Evolutionary conservation across 2,797 vertebrate genomes (phyloP), one percentile per base, ranked within the genome.

Genomic region (Falco cherrug): DNA sequence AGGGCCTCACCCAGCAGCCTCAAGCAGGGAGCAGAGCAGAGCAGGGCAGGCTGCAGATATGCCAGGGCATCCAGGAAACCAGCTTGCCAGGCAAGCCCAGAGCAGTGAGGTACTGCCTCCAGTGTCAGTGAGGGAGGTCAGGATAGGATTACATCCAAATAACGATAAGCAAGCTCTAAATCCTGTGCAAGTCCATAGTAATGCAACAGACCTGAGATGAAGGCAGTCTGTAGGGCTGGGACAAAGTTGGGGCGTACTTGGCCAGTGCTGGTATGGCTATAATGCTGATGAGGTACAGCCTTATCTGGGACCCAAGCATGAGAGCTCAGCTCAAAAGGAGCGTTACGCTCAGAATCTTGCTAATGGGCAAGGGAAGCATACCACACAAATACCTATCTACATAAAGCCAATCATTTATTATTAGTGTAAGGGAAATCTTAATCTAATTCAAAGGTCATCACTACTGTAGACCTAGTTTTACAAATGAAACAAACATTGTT

Each of bases 21-120:
- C 11, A 48, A 19, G 5, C 2, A 64, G 5, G 37, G 12, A 33
- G 35, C 1, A 0, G 12, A 33, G 35, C 1, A 0, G 12, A 35
- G 35, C 35, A 35, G 35, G 12, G 7, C 43, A 70, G 48, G 43
- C 13, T 86, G 12, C 24, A 54, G 22, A 19, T 22, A 39, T 28
- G 4, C 16, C 0, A 1, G 19, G 25, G 7, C 35, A 89, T 21
- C 9, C 45, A 43, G 59, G 11, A 50, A 10, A 41, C 25, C 87
- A 64, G 4, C 10, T 54, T 73, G 13, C 29, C 18, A 64, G 19
- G 21, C 19, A 93, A 64, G 25, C 11, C 17, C 19, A 37, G 2
- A 65, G 8, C 10, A 50, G 47, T 48, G 45, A 39, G 31, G 20
- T 41, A 41, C 39, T 12, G 18, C 70, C 17, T 56, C 18, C 29